These are phyloP conservation scores for Rhegmatorhina hoffmannsi DNA, from an alignment of 2,113 vertebrate species.

Conservation along the genomic window DNA sequence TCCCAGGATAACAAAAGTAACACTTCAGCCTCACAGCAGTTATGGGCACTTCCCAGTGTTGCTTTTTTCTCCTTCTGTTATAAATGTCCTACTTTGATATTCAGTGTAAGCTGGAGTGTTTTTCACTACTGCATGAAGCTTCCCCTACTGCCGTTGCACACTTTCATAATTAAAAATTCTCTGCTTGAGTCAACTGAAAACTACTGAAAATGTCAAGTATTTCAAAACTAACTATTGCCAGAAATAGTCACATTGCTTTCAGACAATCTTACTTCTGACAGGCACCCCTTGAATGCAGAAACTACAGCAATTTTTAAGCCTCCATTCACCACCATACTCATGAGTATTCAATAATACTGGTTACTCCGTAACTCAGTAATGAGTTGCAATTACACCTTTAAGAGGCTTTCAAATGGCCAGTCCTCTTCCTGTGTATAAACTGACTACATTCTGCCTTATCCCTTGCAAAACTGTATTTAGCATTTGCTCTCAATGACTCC, in stretches of 20 bases:
- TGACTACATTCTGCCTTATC: background rate
- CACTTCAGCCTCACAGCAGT: background rate
- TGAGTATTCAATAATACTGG: background rate
- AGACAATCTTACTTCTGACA: background rate
- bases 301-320: background rate
- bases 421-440: background rate
- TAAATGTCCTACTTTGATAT: background rate
- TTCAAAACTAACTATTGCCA: conserved; percentile 28
- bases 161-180: background rate
- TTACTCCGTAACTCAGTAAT: background rate
- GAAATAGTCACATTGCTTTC: background rate
- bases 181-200: conserved; percentile 30
- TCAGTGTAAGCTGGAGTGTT: background rate
- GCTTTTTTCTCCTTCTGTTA: background rate
- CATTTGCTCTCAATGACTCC: background rate
- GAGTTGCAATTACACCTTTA: background rate
- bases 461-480: background rate
- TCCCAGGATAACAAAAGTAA: background rate
- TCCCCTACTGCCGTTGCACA: background rate
- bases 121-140: background rate
- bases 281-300: background rate
- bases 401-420: background rate
- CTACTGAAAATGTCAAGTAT: conserved; percentile 8
- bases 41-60: background rate
- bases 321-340: background rate